phyloP scores from a whole-genome alignment of 2,113 vertebrate genomes.

The Gobius niger region DNA sequence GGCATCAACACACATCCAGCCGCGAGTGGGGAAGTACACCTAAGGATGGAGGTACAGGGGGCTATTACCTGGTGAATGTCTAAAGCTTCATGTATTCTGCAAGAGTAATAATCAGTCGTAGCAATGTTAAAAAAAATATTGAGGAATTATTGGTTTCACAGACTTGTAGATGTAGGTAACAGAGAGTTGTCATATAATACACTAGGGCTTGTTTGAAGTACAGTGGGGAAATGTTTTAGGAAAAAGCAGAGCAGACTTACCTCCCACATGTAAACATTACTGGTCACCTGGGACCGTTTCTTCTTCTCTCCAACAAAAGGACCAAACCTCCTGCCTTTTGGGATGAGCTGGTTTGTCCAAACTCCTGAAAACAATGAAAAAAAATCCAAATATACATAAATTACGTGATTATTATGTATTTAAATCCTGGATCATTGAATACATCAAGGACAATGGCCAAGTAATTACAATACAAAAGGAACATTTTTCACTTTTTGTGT shows the following conservation, averaged over 20 bases:
- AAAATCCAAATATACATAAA: neutral
- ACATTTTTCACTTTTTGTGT: no score
- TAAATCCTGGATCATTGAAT: neutral
- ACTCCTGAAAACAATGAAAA: conserved; percentile 79
- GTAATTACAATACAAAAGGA: neutral
- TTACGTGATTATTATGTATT: neutral
- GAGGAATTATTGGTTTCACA: no score
- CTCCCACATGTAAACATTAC: conserved; percentile 98
- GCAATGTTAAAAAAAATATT: neutral
- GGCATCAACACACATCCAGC: conserved; percentile 96
- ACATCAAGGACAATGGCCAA: neutral
- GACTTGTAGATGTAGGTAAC: neutral
- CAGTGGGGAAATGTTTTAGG: conserved; percentile 5
- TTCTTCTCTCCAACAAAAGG: conserved; percentile 93
- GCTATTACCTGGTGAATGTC: neutral
- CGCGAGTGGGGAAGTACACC: conserved; percentile 91
- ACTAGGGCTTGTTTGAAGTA: conserved; percentile 20
- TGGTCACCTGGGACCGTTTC: conserved; percentile 92
- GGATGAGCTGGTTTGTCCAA: conserved; percentile 87
- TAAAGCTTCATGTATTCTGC: no score
- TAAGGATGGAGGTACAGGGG: conserved; percentile 10
- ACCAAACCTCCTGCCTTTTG: conserved; percentile 91
- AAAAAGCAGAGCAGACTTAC: conserved; percentile 70
- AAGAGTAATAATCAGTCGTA: neutral
- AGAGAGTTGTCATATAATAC: neutral